Percentiles rank a stretch among this genome's conserved stretches.
Conservation (phyloP, 2,797 vertebrate species). For the Leucoraja ocellata region DNA sequence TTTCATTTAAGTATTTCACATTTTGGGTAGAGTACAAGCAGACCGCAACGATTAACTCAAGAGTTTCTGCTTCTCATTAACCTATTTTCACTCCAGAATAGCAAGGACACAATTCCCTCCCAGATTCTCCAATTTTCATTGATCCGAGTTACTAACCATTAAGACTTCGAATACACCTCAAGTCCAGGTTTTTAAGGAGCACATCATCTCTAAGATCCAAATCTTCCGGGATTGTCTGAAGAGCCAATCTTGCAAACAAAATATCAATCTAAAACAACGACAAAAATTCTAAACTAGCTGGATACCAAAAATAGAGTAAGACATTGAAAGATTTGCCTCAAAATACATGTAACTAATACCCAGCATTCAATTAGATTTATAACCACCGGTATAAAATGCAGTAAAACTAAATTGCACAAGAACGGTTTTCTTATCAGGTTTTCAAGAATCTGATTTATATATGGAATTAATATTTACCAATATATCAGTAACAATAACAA, state of each 20-base stretch:
- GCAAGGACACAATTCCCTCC: neutral
- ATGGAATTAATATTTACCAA: neutral
- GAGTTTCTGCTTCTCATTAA: neutral
- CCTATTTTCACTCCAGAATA: neutral
- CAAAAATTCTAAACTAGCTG: neutral
- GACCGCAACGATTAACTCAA: neutral
- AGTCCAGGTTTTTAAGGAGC: slow-evolving; percentile 73
- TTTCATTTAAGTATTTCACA: neutral
- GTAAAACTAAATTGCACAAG: neutral
- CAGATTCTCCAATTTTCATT: neutral
- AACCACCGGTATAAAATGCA: neutral
- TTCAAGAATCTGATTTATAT: neutral
- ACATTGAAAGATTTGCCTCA: neutral
- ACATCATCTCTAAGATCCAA: slow-evolving; percentile 75
- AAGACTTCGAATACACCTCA: slow-evolving; percentile 78
- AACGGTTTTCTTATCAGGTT: neutral
- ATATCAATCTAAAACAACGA: slow-evolving; percentile 72
- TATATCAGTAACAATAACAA: neutral
- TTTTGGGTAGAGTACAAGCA: neutral
- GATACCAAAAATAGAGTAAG: neutral
- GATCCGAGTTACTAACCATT: slow-evolving; percentile 62
- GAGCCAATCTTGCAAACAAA: slow-evolving; percentile 73
- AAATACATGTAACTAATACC: neutral
- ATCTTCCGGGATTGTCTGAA: slow-evolving; percentile 75
- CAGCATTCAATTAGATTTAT: slow-evolving; percentile 12